Percentiles rank a stretch among this genome's conserved stretches.
These are phyloP conservation scores for Cheilosia pagana DNA, from an alignment of 2,888 invertebrate genomes.

Conservation along the genomic window DNA sequence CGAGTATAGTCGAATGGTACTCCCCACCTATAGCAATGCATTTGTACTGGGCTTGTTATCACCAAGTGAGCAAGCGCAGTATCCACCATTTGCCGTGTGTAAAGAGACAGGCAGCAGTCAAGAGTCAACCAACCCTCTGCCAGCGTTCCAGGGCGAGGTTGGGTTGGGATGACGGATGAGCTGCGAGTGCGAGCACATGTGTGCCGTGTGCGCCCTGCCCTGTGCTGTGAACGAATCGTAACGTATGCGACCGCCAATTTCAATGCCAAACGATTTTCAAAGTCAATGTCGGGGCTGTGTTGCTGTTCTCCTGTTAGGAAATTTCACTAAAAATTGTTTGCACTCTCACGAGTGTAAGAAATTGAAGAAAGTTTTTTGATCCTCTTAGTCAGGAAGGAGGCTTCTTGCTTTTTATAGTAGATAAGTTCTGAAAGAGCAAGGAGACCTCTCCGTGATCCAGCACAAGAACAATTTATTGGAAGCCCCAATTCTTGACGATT, in stretches of 20 bases:
- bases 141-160: constrained; percentile 34
- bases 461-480: not conserved
- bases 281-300: constrained; percentile 80
- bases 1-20: constrained; percentile 4
- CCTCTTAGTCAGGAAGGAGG: constrained; percentile 51
- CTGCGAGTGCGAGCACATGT: constrained; percentile 15
- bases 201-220: constrained; percentile 4
- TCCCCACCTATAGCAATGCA: constrained; percentile 14
- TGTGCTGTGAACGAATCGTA: constrained; percentile 1
- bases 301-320: constrained; percentile 83
- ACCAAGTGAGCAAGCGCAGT: constrained; percentile 67
- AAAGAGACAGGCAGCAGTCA: constrained; percentile 5
- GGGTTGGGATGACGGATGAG: constrained; percentile 41
- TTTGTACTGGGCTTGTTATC: constrained; percentile 21
- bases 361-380: constrained; percentile 72
- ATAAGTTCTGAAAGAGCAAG: not conserved
- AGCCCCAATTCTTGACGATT: not conserved
- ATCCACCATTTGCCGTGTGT: constrained; percentile 57
- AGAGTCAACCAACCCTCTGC: constrained; percentile 18
- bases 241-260: constrained; percentile 69
- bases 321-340: constrained; percentile 84
- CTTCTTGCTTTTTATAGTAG: constrained; percentile 11
- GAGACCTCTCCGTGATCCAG: not conserved
- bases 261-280: constrained; percentile 81
- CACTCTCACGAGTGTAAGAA: constrained; percentile 82